phyloP scores from a whole-genome alignment of 2,797 vertebrate genomes.

The Myripristis jacobus region DNA sequence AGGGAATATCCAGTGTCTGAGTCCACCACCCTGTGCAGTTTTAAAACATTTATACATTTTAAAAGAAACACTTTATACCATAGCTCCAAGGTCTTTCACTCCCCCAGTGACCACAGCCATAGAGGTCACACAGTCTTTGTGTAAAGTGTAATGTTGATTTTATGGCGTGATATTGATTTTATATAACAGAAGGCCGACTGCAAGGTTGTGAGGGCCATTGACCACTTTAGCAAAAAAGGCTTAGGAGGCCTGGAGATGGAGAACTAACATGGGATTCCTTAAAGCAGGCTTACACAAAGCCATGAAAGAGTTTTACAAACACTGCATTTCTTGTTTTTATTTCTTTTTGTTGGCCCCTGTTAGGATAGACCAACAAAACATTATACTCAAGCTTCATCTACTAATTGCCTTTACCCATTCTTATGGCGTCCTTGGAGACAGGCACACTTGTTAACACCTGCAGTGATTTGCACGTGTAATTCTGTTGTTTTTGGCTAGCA shows the following conservation, averaged over 20 bases:
- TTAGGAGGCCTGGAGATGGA: neutral
- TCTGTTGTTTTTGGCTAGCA: conserved; percentile 40
- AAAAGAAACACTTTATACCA: too few relatives aligned
- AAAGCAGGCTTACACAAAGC: neutral
- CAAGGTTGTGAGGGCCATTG: neutral
- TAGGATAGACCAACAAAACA: too few relatives aligned
- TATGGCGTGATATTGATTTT: neutral
- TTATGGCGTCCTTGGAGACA: neutral
- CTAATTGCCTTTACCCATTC: neutral
- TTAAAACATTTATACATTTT: too few relatives aligned
- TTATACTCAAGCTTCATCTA: neutral
- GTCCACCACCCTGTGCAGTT: too few relatives aligned
- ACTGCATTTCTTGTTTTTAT: too few relatives aligned
- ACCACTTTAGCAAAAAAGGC: neutral
- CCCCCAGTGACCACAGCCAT: conserved; percentile 22
- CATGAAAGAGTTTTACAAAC: too few relatives aligned
- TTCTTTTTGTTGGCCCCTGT: too few relatives aligned
- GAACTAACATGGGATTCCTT: neutral
- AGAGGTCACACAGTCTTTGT: neutral
- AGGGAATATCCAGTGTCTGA: too few relatives aligned
- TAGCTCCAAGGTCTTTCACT: neutral
- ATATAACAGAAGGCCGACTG: neutral
- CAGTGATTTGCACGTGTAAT: conserved; percentile 37
- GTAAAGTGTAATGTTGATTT: neutral
- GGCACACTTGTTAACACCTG: conserved; percentile 7